Evolutionary conservation across 2,113 vertebrate species (phyloP), one percentile per base, ranked within the genome.

Genomic region (Tachuris rubrigastra): DNA sequence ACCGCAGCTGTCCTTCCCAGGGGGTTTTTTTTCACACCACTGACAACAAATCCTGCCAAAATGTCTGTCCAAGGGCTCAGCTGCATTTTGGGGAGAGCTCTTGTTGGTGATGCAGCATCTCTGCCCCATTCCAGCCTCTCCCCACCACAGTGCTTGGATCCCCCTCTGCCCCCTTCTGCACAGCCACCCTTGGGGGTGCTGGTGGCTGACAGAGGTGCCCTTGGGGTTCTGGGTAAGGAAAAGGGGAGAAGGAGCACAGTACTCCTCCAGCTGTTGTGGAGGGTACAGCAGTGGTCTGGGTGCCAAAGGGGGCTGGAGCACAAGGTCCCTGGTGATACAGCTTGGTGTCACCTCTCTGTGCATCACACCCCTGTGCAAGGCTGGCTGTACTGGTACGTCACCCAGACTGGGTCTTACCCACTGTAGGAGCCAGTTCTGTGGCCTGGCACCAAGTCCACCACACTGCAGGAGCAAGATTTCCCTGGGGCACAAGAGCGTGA

Each of bases 351-450:
- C 27, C 46, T 71, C 31, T 21, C 0, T 0, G 13, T 24, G 46
- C 2, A 2, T 58, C 69, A 11, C 0, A 1, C 24, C n/a, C 22
- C 39, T 41, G 47, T 46, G 66, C 42, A 28, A 37, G 62, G 31
- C 4, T 79, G 62, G 25, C 30, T n/a, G 21, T 37, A 4, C 12
- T 14, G 35, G 7, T 25, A 10, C 1, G 3, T 55, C 39, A 24
- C 39, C 27, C 62, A 50, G 87, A 20, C 49, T 46, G 67, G 30
- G 5, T n/a, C 37, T 86, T 5, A 23, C 37, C 52, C 77, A 30
- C 21, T 10, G 16, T 3, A 28, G 47, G 47, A 58, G 8, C 41
- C 60, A 66, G 39, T 0, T 0, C 22, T 0, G 0, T 2, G 25
- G 23, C 27, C 0, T 3, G 31, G n/a, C 2, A 0, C 47, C 59